phyloP scores from a whole-genome alignment of 2,113 vertebrate genomes.

The Melierax canorus region DNA sequence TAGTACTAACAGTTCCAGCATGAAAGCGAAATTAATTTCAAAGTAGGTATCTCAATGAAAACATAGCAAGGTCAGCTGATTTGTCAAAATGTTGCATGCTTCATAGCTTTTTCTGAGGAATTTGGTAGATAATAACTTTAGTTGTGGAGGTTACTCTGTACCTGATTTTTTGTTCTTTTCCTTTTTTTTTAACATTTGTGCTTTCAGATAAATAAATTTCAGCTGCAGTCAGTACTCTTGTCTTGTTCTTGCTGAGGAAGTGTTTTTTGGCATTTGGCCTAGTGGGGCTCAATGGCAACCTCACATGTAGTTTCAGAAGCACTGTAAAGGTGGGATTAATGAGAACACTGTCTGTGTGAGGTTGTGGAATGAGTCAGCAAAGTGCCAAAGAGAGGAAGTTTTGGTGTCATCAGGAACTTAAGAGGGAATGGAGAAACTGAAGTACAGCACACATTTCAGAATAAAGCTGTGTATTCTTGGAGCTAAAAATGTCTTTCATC shows the following conservation, averaged over 20 bases:
- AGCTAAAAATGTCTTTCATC: background rate
- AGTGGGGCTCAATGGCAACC: background rate
- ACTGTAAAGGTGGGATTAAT: background rate
- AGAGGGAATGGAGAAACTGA: background rate
- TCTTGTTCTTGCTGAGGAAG: background rate
- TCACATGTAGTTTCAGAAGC: background rate
- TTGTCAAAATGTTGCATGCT: background rate
- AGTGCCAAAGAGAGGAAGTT: background rate
- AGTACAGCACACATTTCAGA: background rate
- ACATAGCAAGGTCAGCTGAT: background rate
- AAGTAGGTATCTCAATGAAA: background rate
- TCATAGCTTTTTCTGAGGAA: background rate
- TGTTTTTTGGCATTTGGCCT: background rate
- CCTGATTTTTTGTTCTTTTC: rapidly evolving
- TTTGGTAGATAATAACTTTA: background rate
- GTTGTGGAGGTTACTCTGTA: background rate
- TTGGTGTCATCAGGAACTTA: background rate
- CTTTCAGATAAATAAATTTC: background rate
- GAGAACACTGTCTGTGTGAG: background rate
- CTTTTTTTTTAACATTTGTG: background rate
- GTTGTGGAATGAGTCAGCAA: background rate
- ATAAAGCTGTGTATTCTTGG: background rate
- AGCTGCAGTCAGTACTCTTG: background rate
- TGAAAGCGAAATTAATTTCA: background rate
- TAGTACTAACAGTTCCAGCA: background rate